Conservation (phyloP, 2,888 invertebrate species). For the Coremacera marginata region DNA sequence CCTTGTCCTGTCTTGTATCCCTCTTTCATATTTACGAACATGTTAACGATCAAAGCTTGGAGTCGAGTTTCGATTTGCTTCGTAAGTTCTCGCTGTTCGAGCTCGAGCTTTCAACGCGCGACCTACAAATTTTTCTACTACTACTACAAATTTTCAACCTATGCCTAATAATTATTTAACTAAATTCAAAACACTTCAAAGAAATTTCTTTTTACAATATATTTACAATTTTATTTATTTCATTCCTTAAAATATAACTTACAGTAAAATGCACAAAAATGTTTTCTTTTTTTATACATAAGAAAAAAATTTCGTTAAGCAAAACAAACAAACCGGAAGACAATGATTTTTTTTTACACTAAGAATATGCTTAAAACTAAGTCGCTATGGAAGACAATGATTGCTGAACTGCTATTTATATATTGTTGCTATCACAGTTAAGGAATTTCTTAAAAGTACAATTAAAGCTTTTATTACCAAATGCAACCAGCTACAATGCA, state of each 20-base stretch:
- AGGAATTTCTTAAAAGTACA: constrained; percentile 10
- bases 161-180: too few relatives aligned
- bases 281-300: constrained; percentile 2
- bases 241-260: not conserved
- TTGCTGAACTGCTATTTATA: not conserved
- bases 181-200: not conserved
- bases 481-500: not conserved
- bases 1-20: too few relatives aligned
- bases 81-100: too few relatives aligned
- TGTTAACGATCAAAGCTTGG: too few relatives aligned
- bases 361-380: not conserved
- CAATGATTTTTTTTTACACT: constrained; percentile 45
- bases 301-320: constrained; percentile 37
- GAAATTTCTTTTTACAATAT: constrained; percentile 24
- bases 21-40: too few relatives aligned
- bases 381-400: constrained; percentile 14
- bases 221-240: constrained; percentile 30
- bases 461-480: constrained; percentile 34
- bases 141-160: too few relatives aligned
- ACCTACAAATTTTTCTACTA: too few relatives aligned
- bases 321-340: constrained; percentile 61
- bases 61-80: too few relatives aligned
- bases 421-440: constrained; percentile 27
- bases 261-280: constrained; percentile 8
- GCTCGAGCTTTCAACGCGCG: too few relatives aligned